Evolutionary conservation across 2,113 vertebrate species (phyloP), one percentile per base, ranked within the genome.

Genomic region (Oreochromis niloticus): DNA sequence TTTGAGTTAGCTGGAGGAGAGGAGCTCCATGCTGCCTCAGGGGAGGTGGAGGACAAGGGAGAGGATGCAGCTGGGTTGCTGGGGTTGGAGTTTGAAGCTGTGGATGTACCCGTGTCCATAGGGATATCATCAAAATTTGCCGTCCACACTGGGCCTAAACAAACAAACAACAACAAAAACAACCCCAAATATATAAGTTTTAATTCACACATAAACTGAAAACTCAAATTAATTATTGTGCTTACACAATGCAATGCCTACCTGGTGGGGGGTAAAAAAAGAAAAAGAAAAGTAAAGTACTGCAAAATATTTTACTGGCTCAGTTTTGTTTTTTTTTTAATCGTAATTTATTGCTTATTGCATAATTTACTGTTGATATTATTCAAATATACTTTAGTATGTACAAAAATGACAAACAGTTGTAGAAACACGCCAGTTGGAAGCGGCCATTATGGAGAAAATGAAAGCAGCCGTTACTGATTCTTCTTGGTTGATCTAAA

Each of bases 41-140:
- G 68, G 5, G 90, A 73, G 43, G 92, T 75, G 41, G 91, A 36
- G 30, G 91, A 80, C 54, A 85, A n/a, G 41, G 93, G 63, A 22
- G 85, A 36, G 19, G 89, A 48, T 10, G 87, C 94, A 57, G 95
- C 93, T 46, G 97, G 86, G 32, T 81, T 84, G 80, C 17, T 85
- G 56, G 96, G 90, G 96, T 95, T 11, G 94, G 96, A 57, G 88
- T 97, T 96, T 32, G 97, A 87, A 19, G 91, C 96, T 32, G 96
- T 92, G 7, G 97, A 97, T 2, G 97, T 97, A 4, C 98, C 95
- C 0, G 98, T 99, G 90, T 99, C 98, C 98, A 99, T 99, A 48
- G 98, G 98, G 84, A 99, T 96, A 36, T 99, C 98, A 2, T 99
- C 98, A 19, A 99, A 99, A 91, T 96, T 99, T 55, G 98, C 98